Evolutionary conservation across 2,888 invertebrate genomes (phyloP), one percentile per base, ranked within the genome.

Genomic region (Actias luna): DNA sequence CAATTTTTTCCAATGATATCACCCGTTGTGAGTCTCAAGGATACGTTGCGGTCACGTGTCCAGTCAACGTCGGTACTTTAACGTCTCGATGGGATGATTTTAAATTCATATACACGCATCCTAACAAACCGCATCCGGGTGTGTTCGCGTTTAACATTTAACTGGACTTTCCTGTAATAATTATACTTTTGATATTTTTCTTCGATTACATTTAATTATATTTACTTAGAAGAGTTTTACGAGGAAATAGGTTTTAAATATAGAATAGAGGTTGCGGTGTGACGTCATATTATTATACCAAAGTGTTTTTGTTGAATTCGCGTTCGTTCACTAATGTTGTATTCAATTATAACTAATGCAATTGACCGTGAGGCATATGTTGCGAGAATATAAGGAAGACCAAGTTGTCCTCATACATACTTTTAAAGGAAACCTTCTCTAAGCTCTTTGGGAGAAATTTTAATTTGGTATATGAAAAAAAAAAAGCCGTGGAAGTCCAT

Each of bases 91-190:
- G n/a, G n/a, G 55, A 55, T 55, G 22, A 58, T 31, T 59, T 39
- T 18, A 59, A 59, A 36, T 59, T 59, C 35, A 59, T n/a, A 16
- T 39, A 59, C 14, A 36, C 59, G 36, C 35, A 25, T 35, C 50
- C 42, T 52, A 22, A 59, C 31, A 58, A 62, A 62, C 76, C 74
- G 46, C 72, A 75, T 75, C 74, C 74, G 72, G 69, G 69, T 74
- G 58, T 29, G 31, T 62, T 64, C 62, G 59, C 29, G 46, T 42
- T 58, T 62, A 64, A 33, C 59, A 55, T 59, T 59, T 61, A 52
- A 50, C 33, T 59, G 62, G 55, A 62, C 64, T 71, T 71, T 62
- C 39, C 60, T 27, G 60, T 27, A 27, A 29, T 55, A 29, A 27
- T 29, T 55, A 55, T 29, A 29, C 7, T 25, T 50, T 7, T 50